Percentiles rank a stretch among this genome's conserved stretches.
These are phyloP conservation scores for Lasioglossum marginatum DNA, from an alignment of 2,888 invertebrate species.

Conservation along the genomic window DNA sequence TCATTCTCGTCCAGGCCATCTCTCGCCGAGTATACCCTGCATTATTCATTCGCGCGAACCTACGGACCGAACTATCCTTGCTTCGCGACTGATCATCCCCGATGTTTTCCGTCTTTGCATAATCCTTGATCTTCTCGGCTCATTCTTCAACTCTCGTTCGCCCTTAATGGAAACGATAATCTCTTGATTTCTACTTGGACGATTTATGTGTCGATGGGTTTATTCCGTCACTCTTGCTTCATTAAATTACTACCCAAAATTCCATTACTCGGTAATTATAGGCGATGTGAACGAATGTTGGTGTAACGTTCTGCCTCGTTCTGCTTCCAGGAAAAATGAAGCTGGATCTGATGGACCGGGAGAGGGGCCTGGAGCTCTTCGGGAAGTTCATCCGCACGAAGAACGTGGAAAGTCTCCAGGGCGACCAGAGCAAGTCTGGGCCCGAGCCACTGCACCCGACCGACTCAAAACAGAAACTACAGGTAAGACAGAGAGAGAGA, in stretches of 20 bases:
- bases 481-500: constrained; percentile 85
- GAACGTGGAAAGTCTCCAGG: constrained; percentile 90
- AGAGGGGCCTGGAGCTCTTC: constrained; percentile 90
- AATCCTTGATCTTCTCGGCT: constrained; percentile 17
- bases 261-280: too few species aligned
- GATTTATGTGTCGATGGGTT: too few species aligned
- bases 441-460: constrained; percentile 84
- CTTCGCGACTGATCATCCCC: constrained; percentile 41
- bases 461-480: constrained; percentile 89
- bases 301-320: neutral
- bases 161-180: neutral
- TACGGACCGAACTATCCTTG: neutral
- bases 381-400: constrained; percentile 94
- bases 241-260: neutral
- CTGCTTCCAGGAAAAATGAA: constrained; percentile 85
- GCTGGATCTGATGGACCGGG: constrained; percentile 87
- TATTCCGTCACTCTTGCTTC: too few species aligned
- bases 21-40: constrained; percentile 8
- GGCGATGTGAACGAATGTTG: too few species aligned
- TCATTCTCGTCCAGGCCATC: constrained; percentile 19
- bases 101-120: constrained; percentile 29
- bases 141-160: neutral
- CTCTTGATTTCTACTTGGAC: neutral
- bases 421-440: constrained; percentile 82
- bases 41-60: constrained; percentile 45